A percentile compares a stretch with the other conserved stretches of the same genome.
phyloP scores from a whole-genome alignment of 2,888 invertebrate genomes.

The Cybosia mesomella region DNA sequence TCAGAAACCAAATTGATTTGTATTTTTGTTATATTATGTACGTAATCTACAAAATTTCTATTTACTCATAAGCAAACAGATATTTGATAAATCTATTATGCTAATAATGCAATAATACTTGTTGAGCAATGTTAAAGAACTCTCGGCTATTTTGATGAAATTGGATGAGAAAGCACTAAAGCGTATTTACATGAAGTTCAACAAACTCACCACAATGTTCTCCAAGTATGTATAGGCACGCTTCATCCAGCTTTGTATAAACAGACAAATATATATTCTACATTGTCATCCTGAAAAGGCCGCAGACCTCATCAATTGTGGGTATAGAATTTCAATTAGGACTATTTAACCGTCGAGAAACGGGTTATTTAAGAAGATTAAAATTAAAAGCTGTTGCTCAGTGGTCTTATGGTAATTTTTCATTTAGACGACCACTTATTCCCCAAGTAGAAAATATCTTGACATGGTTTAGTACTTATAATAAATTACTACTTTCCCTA shows the following conservation, averaged over 20 bases:
- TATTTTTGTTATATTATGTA: neutral
- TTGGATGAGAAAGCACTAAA: neutral
- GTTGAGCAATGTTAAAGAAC: neutral
- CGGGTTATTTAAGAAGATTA: constrained; percentile 43
- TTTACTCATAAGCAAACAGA: neutral
- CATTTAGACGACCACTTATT: constrained; percentile 27
- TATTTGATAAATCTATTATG: neutral
- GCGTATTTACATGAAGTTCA: constrained; percentile 34
- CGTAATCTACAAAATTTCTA: neutral
- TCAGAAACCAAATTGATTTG: neutral
- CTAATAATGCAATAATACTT: neutral
- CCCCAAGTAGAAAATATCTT: constrained; percentile 44
- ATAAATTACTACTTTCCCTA: constrained; percentile 37
- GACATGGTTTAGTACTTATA: constrained; percentile 29
- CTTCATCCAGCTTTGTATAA: constrained; percentile 45
- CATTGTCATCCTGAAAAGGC: constrained; percentile 31
- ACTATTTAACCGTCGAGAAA: constrained; percentile 36
- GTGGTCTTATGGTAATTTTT: constrained; percentile 36
- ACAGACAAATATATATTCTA: constrained; percentile 51
- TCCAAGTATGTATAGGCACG: constrained; percentile 50
- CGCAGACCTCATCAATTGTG: constrained; percentile 18
- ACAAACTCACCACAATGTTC: constrained; percentile 40
- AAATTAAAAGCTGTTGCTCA: constrained; percentile 36
- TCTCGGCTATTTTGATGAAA: neutral
- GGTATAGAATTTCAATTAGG: constrained; percentile 46